Conservation (phyloP, 1,140 invertebrate species). For the Drosophila repletoides region DNA sequence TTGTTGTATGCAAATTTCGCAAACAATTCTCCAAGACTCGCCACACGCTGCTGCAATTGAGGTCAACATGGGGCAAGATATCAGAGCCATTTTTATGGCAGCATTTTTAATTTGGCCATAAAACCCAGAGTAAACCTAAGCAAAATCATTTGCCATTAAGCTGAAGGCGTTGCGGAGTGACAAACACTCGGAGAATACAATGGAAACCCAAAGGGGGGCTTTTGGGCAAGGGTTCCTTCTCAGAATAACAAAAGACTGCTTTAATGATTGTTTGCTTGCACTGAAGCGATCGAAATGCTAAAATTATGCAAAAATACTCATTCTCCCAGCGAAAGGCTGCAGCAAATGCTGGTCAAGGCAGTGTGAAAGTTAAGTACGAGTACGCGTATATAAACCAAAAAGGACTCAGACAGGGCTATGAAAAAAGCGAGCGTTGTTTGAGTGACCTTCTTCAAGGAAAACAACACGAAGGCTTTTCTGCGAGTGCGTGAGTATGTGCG, state of each 20-base stretch:
- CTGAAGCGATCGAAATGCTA: slow-evolving; percentile 27
- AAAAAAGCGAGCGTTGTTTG: slow-evolving; percentile 6
- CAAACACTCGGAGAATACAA: too few relatives aligned
- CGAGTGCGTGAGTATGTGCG: not conserved
- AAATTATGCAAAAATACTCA: slow-evolving; percentile 55
- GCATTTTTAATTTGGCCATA: slow-evolving; percentile 37
- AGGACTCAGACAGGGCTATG: not conserved
- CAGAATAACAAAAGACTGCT: slow-evolving; percentile 28
- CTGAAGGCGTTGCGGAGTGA: too few relatives aligned
- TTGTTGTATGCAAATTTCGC: slow-evolving; percentile 15
- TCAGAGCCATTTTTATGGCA: slow-evolving; percentile 10
- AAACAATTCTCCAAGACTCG: too few relatives aligned
- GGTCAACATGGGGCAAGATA: slow-evolving; percentile 10
- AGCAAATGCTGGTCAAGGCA: slow-evolving; percentile 42
- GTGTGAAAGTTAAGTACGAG: slow-evolving; percentile 32
- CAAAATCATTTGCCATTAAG: slow-evolving; percentile 35
- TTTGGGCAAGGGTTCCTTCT: not conserved
- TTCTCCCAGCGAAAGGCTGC: slow-evolving; percentile 34
- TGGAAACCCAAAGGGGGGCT: too few relatives aligned
- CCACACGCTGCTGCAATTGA: slow-evolving; percentile 27
- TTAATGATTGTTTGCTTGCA: slow-evolving; percentile 40
- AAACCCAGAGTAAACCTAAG: slow-evolving; percentile 22
- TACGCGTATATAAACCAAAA: not conserved
- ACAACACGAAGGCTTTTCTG: slow-evolving; percentile 36
- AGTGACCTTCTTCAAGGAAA: slow-evolving; percentile 74